These are phyloP conservation scores for Perodicticus potto DNA, from an alignment of 2,797 vertebrate species.

Conservation along the genomic window DNA sequence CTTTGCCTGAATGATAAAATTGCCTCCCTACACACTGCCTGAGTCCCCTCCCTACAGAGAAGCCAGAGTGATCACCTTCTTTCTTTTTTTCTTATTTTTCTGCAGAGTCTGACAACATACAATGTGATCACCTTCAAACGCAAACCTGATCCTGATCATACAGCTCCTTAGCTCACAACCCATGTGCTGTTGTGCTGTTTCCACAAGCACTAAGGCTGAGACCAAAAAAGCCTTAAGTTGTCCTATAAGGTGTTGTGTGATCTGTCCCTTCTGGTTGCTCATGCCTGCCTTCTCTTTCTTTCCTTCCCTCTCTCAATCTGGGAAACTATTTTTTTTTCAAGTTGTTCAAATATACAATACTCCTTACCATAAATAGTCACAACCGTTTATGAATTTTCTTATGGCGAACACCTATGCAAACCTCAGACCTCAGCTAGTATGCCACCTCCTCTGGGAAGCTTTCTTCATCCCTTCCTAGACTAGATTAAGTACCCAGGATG, in stretches of 20 bases:
- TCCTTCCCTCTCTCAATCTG: not conserved
- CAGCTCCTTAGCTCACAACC: not conserved
- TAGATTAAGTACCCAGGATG: not conserved
- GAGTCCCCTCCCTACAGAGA: not conserved
- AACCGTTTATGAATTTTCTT: not conserved
- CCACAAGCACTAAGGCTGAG: not conserved
- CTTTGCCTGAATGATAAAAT: not conserved
- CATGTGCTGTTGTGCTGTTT: accelerated
- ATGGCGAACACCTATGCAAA: not conserved
- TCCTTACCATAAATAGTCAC: not conserved
- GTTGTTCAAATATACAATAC: not conserved
- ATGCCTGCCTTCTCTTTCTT: not conserved
- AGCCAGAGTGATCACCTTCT: not conserved
- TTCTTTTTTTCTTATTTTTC: no score
- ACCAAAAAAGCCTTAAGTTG: not conserved
- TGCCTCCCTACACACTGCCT: not conserved
- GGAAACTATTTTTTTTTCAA: not conserved
- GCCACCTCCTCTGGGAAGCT: not conserved
- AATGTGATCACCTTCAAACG: not conserved
- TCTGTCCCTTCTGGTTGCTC: no score
- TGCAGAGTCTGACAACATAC: no score
- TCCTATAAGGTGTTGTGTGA: not conserved
- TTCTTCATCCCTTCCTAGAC: not conserved
- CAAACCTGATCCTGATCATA: not conserved
- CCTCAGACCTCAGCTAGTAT: not conserved